These are phyloP conservation scores for Porites australiensis DNA, from an alignment of 64 coral and sea anemone species.

Conservation along the genomic window DNA sequence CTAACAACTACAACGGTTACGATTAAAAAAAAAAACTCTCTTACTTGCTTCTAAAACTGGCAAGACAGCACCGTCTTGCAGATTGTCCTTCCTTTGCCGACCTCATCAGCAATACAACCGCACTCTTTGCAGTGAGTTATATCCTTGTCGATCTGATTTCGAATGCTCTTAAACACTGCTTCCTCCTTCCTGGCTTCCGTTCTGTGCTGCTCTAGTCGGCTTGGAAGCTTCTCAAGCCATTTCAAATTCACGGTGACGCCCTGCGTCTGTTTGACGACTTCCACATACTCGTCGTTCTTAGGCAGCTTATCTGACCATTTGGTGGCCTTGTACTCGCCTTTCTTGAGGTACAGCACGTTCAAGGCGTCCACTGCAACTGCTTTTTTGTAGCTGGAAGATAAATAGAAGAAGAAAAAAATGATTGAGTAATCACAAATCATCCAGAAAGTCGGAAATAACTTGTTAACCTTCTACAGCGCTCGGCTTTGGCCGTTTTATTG, in stretches of 20 bases:
- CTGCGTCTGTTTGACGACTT: constrained; percentile 57
- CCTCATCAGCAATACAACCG: constrained; percentile 50
- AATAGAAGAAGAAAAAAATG: background rate
- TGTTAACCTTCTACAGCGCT: background rate
- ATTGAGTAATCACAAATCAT: background rate
- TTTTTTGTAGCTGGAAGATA: constrained; percentile 61
- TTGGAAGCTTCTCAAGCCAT: constrained; percentile 15
- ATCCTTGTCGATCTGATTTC: constrained; percentile 27
- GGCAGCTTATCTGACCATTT: constrained; percentile 31
- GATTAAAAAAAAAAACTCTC: background rate
- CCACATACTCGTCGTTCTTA: constrained; percentile 59
- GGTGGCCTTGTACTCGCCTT: background rate
- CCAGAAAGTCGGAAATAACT: background rate
- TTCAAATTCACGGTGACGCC: constrained; percentile 76
- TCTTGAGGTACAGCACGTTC: constrained; percentile 13
- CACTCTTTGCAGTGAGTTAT: constrained; percentile 42
- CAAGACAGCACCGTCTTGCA: constrained; percentile 33
- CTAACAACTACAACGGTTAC: too few species aligned
- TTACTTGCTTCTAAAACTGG: background rate
- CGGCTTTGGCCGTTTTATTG: too few species aligned
- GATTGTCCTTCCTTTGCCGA: constrained; percentile 61
- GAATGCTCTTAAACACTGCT: constrained; percentile 22
- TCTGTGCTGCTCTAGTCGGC: background rate
- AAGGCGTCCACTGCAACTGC: constrained; percentile 58
- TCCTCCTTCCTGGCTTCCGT: background rate